Percentiles rank a stretch among this genome's conserved stretches.
These are phyloP conservation scores for Andrena chrysosceles DNA, from an alignment of 2,888 invertebrate species.

Conservation along the genomic window DNA sequence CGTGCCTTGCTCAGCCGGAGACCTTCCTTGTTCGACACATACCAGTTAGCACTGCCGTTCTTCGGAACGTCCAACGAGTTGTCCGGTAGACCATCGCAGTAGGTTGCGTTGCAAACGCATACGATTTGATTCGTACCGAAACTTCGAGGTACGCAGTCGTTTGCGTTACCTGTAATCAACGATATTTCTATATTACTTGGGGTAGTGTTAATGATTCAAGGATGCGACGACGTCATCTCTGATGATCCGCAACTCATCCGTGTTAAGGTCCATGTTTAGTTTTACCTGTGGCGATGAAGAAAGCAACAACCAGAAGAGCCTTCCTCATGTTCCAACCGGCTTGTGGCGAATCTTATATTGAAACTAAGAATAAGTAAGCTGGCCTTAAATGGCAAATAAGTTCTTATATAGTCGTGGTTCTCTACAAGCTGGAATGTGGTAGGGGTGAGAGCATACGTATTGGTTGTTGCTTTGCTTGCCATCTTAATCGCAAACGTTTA, in stretches of 20 bases:
- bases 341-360: neutral
- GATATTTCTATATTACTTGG: neutral
- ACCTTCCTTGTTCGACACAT: slow-evolving; percentile 88
- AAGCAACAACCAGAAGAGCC: neutral
- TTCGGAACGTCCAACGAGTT: slow-evolving; percentile 82
- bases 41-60: slow-evolving; percentile 85
- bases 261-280: neutral
- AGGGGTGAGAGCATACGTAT: neutral
- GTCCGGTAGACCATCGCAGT: slow-evolving; percentile 89
- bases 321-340: neutral
- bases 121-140: slow-evolving; percentile 83
- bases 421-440: neutral
- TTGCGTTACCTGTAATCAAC: slow-evolving; percentile 50
- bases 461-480: neutral
- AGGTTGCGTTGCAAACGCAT: slow-evolving; percentile 90
- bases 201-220: too few relatives aligned
- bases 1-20: slow-evolving; percentile 86
- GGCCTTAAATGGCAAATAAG: neutral
- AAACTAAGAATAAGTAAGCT: neutral
- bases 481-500: neutral
- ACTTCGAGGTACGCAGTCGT: slow-evolving; percentile 73
- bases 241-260: neutral
- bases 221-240: too few relatives aligned
- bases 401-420: slow-evolving; percentile 13
- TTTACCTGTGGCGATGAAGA: slow-evolving; percentile 11